Percentiles rank a stretch among this genome's conserved stretches.
Evolutionary conservation across 2,797 vertebrate genomes (phyloP).

Genomic region (Masticophis lateralis): DNA sequence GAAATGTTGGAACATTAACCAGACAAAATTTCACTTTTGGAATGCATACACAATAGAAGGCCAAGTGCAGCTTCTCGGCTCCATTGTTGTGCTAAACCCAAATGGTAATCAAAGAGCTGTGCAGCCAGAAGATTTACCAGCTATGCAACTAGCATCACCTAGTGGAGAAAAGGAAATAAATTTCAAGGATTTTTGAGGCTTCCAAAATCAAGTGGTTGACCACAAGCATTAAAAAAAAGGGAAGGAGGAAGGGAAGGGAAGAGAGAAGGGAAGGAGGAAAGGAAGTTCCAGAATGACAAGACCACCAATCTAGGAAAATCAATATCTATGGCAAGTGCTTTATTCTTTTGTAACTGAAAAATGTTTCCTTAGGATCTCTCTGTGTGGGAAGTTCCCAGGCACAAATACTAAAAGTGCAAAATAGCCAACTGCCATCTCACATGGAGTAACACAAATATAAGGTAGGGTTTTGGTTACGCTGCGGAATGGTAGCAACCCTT

Average conservation of each 20-base stretch:
- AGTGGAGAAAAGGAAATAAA: background rate
- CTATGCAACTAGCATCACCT: constrained; percentile 49
- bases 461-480: background rate
- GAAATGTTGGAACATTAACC: background rate
- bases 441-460: background rate
- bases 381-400: background rate
- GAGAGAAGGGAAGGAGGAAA: no score
- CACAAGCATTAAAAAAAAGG: background rate
- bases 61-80: background rate
- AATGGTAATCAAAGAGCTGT: background rate
- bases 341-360: background rate
- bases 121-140: fast-evolving
- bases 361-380: constrained; percentile 2
- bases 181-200: background rate
- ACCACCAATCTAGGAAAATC: background rate
- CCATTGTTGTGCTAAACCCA: background rate
- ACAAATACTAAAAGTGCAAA: background rate
- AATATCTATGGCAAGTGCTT: background rate
- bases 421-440: background rate
- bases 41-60: background rate
- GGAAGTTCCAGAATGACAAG: background rate
- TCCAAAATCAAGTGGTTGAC: background rate
- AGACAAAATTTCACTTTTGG: background rate
- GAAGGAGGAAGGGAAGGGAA: no score
- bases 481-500: background rate